Conservation (phyloP, 2,888 invertebrate genomes). For the Lampropteryx suffumata region DNA sequence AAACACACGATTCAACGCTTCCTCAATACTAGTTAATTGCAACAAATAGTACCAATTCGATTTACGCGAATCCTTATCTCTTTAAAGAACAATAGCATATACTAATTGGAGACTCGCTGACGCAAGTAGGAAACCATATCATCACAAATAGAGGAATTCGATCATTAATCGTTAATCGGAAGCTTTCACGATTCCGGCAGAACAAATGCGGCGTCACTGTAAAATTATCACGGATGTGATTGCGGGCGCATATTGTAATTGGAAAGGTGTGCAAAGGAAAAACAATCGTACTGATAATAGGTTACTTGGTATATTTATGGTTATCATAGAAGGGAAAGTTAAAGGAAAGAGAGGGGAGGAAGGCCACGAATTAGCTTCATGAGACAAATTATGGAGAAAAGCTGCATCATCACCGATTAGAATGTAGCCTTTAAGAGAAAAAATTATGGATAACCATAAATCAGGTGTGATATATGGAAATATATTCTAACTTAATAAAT, state of each 20-base stretch:
- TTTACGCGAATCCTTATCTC: conserved; percentile 25
- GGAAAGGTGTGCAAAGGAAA: conserved; percentile 39
- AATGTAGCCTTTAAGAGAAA: too few relatives aligned
- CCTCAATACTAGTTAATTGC: conserved; percentile 7
- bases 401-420: too few relatives aligned
- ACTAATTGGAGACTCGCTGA: conserved; percentile 28
- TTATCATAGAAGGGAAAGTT: too few relatives aligned
- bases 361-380: too few relatives aligned
- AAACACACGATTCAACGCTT: conserved; percentile 20
- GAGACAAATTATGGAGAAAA: too few relatives aligned
- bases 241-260: conserved; percentile 32
- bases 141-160: conserved; percentile 44
- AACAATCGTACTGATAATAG: too few relatives aligned
- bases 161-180: conserved; percentile 41
- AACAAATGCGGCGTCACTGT: conserved; percentile 34
- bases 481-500: too few relatives aligned
- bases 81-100: conserved; percentile 21
- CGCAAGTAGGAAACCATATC: conserved; percentile 34
- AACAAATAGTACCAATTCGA: conserved; percentile 8
- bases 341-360: too few relatives aligned
- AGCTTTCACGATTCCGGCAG: conserved; percentile 39
- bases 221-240: conserved; percentile 29
- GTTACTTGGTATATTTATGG: too few relatives aligned
- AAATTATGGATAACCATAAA: too few relatives aligned
- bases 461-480: too few relatives aligned